phyloP scores from a whole-genome alignment of 53 echinoderm and acorn worm species.

The Hippasteria phrygiana region DNA sequence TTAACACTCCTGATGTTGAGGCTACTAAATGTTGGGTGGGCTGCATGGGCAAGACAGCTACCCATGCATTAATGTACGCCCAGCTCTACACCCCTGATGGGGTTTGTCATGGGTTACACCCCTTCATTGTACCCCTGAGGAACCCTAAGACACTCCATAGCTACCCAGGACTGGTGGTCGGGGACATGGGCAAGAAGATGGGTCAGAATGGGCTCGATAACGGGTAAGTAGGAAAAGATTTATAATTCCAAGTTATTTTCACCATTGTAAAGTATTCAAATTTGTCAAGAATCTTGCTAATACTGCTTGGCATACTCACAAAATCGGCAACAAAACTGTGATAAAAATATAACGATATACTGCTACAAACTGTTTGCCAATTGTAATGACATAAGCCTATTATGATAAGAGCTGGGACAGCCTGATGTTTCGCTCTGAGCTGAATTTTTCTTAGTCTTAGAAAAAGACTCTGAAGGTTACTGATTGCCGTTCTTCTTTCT shows the following conservation, averaged over 20 bases:
- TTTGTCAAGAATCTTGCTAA: too few relatives aligned
- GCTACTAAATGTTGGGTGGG: constrained; percentile 93
- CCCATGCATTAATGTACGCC: constrained; percentile 84
- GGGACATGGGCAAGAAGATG: constrained; percentile 94
- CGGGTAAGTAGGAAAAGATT: constrained; percentile 72
- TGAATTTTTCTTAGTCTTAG: too few relatives aligned
- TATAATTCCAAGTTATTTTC: too few relatives aligned
- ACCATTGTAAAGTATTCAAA: too few relatives aligned
- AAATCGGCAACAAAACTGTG: too few relatives aligned
- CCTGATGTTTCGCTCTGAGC: too few relatives aligned
- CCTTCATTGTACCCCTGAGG: constrained; percentile 84
- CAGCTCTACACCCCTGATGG: constrained; percentile 93
- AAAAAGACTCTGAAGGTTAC: too few relatives aligned
- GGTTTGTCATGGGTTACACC: constrained; percentile 84
- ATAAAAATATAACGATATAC: too few relatives aligned
- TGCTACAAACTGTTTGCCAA: too few relatives aligned
- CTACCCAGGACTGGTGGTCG: constrained; percentile 86
- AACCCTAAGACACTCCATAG: constrained; percentile 74
- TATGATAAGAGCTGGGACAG: too few relatives aligned
- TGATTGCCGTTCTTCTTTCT: background rate
- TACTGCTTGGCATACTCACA: too few relatives aligned
- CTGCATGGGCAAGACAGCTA: constrained; percentile 84
- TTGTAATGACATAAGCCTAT: too few relatives aligned
- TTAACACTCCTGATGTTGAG: constrained; percentile 90
- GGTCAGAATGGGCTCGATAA: constrained; percentile 98